Evolutionary conservation across 1,140 invertebrate species (phyloP).

Genomic region (Eurosta solidaginis): DNA sequence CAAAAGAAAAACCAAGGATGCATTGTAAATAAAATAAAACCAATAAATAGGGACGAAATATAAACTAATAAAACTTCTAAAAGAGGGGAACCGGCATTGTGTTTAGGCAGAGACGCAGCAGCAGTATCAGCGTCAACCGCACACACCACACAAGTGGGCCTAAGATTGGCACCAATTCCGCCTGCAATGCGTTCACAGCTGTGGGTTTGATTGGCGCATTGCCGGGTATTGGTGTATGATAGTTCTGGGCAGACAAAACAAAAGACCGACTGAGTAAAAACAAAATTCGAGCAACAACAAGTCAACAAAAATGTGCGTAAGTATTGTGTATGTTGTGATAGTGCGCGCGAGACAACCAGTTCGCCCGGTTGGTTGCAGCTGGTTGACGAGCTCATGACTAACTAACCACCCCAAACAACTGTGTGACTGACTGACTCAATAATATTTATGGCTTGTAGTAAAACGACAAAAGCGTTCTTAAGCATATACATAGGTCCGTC

Average conservation of each 20-base stretch:
- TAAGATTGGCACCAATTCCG: no score
- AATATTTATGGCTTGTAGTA: no score
- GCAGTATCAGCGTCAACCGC: no score
- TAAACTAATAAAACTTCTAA: not conserved
- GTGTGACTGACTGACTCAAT: constrained; percentile 6
- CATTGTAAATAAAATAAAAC: no score
- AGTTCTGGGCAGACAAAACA: not conserved
- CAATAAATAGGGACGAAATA: not conserved
- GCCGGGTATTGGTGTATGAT: no score
- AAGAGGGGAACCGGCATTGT: not conserved
- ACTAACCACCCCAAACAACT: no score
- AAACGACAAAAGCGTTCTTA: not conserved
- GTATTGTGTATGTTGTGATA: not conserved
- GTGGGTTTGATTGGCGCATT: no score
- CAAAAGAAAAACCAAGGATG: no score
- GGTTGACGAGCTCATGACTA: no score
- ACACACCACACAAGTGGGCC: constrained; percentile 1
- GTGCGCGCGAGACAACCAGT: not conserved
- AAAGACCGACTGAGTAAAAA: not conserved
- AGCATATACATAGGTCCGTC: not conserved
- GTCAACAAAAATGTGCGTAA: not conserved
- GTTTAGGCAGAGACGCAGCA: not conserved
- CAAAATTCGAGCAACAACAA: constrained; percentile 3
- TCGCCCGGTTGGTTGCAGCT: no score
- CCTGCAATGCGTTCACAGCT: no score